Conservation (phyloP, 1,140 invertebrate species). For the Aphelinus atriplicis region DNA sequence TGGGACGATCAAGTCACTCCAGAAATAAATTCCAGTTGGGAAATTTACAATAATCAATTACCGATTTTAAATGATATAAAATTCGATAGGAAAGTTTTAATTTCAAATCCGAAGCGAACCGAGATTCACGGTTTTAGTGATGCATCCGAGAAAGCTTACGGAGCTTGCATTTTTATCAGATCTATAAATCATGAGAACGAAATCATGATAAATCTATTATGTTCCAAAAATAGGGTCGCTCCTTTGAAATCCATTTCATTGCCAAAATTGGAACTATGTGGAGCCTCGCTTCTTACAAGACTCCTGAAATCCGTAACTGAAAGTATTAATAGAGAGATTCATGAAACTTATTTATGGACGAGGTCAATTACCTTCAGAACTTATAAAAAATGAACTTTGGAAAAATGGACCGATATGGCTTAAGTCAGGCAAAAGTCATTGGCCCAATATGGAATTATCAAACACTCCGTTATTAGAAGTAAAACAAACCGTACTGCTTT, state of each 20-base stretch:
- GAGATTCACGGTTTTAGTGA: conserved; percentile 24
- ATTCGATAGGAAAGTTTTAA: not conserved
- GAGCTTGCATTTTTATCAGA: conserved; percentile 11
- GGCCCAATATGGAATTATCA: conserved; percentile 19
- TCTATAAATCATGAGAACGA: not conserved
- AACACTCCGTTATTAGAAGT: too few relatives aligned
- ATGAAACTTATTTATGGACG: conserved; percentile 30
- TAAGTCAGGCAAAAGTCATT: not conserved
- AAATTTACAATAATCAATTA: not conserved
- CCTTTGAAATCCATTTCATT: conserved; percentile 12
- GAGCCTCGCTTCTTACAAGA: not conserved
- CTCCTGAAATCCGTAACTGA: not conserved
- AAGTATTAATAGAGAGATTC: not conserved
- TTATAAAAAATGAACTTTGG: conserved; percentile 11
- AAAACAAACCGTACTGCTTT: too few relatives aligned
- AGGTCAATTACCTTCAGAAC: conserved; percentile 30
- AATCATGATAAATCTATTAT: not conserved
- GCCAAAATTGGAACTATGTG: conserved; percentile 9
- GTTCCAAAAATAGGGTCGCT: conserved; percentile 11
- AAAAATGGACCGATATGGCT: conserved; percentile 5
- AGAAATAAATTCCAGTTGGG: not conserved
- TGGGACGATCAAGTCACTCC: not conserved
- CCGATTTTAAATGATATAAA: not conserved
- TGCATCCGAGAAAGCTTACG: conserved; percentile 13
- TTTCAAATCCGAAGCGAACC: not conserved